Evolutionary conservation across 2,888 invertebrate genomes (phyloP), one percentile per base, ranked within the genome.

Genomic region (Bombyx huttoni): DNA sequence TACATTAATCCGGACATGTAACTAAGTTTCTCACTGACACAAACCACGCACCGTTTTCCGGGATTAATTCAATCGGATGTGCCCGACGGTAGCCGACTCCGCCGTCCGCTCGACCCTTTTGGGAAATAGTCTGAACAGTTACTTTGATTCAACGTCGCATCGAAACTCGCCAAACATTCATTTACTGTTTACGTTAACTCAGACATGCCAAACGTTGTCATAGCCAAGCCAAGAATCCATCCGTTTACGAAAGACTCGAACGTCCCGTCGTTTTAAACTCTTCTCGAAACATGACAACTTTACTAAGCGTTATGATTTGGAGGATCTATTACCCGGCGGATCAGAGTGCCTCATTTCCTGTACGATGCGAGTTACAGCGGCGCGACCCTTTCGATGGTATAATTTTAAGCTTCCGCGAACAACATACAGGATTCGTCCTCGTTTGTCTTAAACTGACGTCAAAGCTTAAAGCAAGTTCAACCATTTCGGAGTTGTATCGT

Each of bases 281-380:
- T 75, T 73, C n/a, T 78, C 70, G 79, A 73, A 81, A 75, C 70
- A 70, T 73, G 70, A 71, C 75, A 78, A 78, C 82, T 78, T 68
- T 70, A 75, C 73, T 78, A 74, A 77, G 75, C 76, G 78, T 79
- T 82, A 83, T 84, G 83, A 83, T 85, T 81, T 76, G 77, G 72
- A 77, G 78, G 81, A 79, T 80, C 83, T 82, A 85, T 86, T 85
- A 86, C 86, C 86, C 86, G 80, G 62, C 74, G 81, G 84, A 73
- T 73, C 81, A 78, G 80, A 78, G 77, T 75, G 75, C 70, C 82
- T 86, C 84, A 86, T 88, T 88, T 88, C 87, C 87, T 82, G 78
- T 58, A 63, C 73, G 73, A 70, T 73, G 67, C 69, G 70, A 73
- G 73, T 66, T 69, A 64, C 64, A 65, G 65, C 69, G 68, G 70